phyloP scores from a whole-genome alignment of 2,113 vertebrate species.

The Hiodon tergisus region DNA sequence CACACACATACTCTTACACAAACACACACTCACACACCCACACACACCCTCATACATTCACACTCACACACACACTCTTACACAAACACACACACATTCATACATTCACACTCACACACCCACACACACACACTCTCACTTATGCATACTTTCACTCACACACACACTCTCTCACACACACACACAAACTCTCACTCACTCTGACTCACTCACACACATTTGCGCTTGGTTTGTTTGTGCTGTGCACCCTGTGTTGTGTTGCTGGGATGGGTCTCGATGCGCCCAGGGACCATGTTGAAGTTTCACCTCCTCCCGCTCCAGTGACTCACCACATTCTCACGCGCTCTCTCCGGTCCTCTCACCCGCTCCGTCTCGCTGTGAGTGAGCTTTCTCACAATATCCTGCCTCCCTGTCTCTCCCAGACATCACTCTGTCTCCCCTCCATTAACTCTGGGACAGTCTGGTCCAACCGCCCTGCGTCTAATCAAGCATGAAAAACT shows the following conservation, averaged over 20 bases:
- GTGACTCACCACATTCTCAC: slow-evolving; percentile 25
- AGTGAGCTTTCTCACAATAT: too few species aligned
- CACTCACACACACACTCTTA: too few species aligned
- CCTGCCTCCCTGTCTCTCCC: too few species aligned
- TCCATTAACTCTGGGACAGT: slow-evolving; percentile 5
- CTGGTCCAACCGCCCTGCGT: slow-evolving; percentile 30
- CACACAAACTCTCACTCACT: slow-evolving; percentile 11
- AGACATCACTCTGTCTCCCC: too few species aligned
- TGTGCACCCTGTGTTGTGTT: slow-evolving; percentile 8
- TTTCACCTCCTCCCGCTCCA: slow-evolving; percentile 29
- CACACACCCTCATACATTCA: too few species aligned
- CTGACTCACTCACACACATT: slow-evolving; percentile 4
- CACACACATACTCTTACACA: too few species aligned
- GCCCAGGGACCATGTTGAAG: too few species aligned
- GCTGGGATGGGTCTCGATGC: not conserved
- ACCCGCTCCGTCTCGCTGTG: slow-evolving; percentile 48
- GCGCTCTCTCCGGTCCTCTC: slow-evolving; percentile 36
- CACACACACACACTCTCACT: slow-evolving; percentile 2
- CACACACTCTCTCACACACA: too few species aligned
- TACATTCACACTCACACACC: not conserved
- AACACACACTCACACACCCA: too few species aligned
- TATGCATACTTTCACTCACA: slow-evolving; percentile 1
- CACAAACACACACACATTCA: too few species aligned
- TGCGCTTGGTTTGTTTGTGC: slow-evolving; percentile 16
- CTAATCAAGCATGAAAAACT: slow-evolving; percentile 31